These are phyloP conservation scores for Oriolus oriolus DNA, from an alignment of 2,113 vertebrate genomes.

Conservation along the genomic window DNA sequence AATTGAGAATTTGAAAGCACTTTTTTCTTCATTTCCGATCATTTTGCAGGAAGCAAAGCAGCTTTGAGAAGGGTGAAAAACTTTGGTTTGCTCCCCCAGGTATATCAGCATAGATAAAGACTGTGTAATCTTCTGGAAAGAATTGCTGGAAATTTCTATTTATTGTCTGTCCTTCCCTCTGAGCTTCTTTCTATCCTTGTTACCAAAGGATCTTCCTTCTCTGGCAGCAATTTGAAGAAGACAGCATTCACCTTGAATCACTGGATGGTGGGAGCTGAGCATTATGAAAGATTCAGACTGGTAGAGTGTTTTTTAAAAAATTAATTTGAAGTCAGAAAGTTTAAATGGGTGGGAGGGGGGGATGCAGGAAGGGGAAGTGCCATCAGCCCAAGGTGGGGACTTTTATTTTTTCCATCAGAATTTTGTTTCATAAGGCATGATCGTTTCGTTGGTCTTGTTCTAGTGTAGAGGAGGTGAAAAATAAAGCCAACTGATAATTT, in stretches of 20 bases:
- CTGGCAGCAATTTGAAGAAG: neutral
- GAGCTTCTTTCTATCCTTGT: neutral
- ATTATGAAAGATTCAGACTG: neutral
- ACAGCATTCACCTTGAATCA: neutral
- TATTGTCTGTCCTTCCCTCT: neutral
- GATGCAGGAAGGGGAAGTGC: accelerated
- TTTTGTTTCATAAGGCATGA: neutral
- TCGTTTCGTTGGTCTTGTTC: neutral
- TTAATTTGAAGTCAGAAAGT: neutral
- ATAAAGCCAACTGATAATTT: neutral
- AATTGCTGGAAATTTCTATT: neutral
- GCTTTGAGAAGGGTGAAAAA: neutral
- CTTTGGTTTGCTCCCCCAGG: neutral
- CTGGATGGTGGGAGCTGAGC: neutral
- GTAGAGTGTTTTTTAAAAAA: neutral
- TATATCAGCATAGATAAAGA: neutral
- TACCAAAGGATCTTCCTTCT: neutral
- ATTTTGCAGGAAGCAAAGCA: neutral
- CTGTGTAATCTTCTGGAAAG: neutral
- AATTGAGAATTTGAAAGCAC: neutral
- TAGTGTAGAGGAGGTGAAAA: neutral
- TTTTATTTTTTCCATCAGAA: neutral
- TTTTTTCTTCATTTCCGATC: neutral
- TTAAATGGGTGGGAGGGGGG: no score
- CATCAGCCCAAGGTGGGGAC: neutral